Percentiles rank a stretch among this genome's conserved stretches.
phyloP scores from a whole-genome alignment of 2,888 invertebrate genomes.

The Xylophagus ater region DNA sequence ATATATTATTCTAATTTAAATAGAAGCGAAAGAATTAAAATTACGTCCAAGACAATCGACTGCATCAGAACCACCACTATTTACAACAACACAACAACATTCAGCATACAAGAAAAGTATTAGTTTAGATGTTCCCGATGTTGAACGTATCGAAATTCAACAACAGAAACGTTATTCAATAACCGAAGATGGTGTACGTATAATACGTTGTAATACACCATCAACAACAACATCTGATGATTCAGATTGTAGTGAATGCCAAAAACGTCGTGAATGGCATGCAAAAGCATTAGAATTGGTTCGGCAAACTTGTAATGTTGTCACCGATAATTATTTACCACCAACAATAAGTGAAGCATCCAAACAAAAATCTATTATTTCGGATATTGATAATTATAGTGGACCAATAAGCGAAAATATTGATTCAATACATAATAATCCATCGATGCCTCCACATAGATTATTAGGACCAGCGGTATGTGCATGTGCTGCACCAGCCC shows the following conservation, averaged over 20 bases:
- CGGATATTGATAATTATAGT: conserved; percentile 25
- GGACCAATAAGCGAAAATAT: conserved; percentile 1
- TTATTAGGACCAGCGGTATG: conserved; percentile 54
- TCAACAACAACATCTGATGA: conserved; percentile 39
- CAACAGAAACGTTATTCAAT: conserved; percentile 55
- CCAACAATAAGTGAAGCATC: too few species aligned
- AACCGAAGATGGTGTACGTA: conserved; percentile 54
- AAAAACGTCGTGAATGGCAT: conserved; percentile 40
- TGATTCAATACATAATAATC: conserved; percentile 17
- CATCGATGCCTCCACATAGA: conserved; percentile 62
- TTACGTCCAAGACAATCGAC: conserved; percentile 36
- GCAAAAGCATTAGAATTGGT: conserved; percentile 37
- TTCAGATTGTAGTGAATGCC: conserved; percentile 39
- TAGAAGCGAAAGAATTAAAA: conserved; percentile 26
- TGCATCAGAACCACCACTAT: conserved; percentile 41
- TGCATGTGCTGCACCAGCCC: conserved; percentile 53
- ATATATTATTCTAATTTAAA: neutral
- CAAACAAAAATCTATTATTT: too few species aligned
- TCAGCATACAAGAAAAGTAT: conserved; percentile 56
- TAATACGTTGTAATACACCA: conserved; percentile 39
- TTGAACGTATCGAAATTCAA: conserved; percentile 21
- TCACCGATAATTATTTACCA: conserved; percentile 15
- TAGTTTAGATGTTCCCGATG: conserved; percentile 60
- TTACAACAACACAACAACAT: conserved; percentile 27
- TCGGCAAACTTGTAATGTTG: conserved; percentile 35